Evolutionary conservation across 2,888 invertebrate species (phyloP), one percentile per base, ranked within the genome.

Genomic region (Girardia tigrina): DNA sequence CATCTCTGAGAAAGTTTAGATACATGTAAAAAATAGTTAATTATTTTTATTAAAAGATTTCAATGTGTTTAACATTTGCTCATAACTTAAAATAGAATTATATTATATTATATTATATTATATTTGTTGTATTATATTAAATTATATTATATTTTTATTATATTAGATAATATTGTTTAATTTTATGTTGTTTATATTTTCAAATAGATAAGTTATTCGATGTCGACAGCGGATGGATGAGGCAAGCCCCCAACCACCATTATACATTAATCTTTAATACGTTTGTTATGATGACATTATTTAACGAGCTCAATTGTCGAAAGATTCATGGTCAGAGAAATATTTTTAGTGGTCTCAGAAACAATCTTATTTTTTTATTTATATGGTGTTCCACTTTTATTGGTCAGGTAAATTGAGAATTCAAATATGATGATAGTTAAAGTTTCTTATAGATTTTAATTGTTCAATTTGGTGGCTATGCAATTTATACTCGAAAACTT

Each of bases 221-320:
- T 87, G 94, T 98, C 86, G 92, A 93, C 80, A 90, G 90, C 77
- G 97, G 95, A 29, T 36, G 72, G 23, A 29, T 29, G 28, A 26
- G 73, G 4, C 23, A 42, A 20, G 26, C n/a, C 8, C 77, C 77
- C 26, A 72, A 42, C 20, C 29, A 77, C n/a, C 98, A 98, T 87
- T 98, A 97, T 87, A 99, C 98, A 76, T 91, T 98, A 84, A 97
- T 98, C 84, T 99, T 99, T 88, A 98, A 99, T 87, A 91, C 95
- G 29, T 98, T 98, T 87, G 98, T 98, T 79, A 92, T 99, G 93
- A 99, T 98, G 98, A 98, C 98, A 16, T 88, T 98, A 79, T 98
- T 97, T 88, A 98, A 99, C 88, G 98, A 99, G 88, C 92, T 98
- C 85, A 98, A 99, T 87, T 95, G 97, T 79, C 88, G 98, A 82